Evolutionary conservation across 2,113 vertebrate species (phyloP).

Genomic region (Macrotis lagotis): DNA sequence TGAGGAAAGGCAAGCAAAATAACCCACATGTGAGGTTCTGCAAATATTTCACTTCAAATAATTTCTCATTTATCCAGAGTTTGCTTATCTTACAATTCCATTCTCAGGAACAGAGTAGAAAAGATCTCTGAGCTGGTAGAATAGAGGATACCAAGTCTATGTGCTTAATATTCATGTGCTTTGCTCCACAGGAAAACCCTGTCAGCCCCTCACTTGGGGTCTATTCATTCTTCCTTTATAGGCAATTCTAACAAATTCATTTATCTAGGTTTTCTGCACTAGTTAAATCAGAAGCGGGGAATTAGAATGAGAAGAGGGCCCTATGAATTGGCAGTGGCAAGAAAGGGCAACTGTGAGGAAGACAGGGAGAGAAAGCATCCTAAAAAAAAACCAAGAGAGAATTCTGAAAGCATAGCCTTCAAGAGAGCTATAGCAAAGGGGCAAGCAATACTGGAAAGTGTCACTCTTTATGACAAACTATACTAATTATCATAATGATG

Average conservation of each 20-base stretch:
- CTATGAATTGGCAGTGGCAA: background rate
- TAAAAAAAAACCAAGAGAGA: background rate
- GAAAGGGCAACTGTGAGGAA: conserved; percentile 1
- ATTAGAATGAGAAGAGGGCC: background rate
- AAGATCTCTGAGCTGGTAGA: background rate
- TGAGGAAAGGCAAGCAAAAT: background rate
- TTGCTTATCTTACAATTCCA: background rate
- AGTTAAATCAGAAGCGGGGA: conserved; percentile 12
- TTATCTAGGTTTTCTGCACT: background rate
- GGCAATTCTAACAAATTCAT: background rate
- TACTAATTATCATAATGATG: conserved; percentile 26
- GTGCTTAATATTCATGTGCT: background rate
- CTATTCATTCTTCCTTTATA: background rate
- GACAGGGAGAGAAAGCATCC: background rate
- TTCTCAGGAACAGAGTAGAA: background rate
- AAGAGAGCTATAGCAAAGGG: background rate
- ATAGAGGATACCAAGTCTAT: background rate
- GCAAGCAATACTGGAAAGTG: background rate
- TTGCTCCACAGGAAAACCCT: background rate
- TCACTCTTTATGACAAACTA: background rate
- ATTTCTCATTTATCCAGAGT: background rate
- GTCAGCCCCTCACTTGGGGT: background rate
- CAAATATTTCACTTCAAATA: background rate
- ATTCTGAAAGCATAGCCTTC: background rate
- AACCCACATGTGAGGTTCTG: background rate